These are phyloP conservation scores for Flexamia atlantica DNA, from an alignment of 2,888 invertebrate species.

Conservation along the genomic window DNA sequence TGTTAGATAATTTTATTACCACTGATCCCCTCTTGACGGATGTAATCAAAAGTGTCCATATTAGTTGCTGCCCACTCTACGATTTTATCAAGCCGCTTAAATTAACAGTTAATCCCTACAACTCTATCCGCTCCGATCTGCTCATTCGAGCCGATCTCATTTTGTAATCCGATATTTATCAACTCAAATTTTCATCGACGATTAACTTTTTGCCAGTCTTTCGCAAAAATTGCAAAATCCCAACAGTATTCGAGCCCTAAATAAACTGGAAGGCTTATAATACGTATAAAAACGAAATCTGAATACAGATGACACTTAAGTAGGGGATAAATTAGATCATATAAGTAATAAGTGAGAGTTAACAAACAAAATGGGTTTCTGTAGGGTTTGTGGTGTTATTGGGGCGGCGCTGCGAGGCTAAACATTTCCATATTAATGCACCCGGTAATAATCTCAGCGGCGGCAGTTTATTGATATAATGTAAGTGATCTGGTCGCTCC, in stretches of 20 bases:
- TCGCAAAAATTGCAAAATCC: conserved; percentile 20
- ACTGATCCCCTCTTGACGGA: no score
- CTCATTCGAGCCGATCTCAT: background rate
- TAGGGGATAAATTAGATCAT: conserved; percentile 42
- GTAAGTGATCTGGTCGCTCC: background rate
- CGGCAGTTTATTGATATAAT: background rate
- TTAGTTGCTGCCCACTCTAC: background rate
- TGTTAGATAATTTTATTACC: no score
- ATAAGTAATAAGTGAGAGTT: conserved; percentile 22
- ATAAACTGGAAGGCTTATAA: background rate
- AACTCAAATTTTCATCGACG: background rate
- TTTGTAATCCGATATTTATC: background rate
- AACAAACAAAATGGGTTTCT: conserved; percentile 32
- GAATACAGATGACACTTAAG: conserved; percentile 33
- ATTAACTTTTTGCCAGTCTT: conserved; percentile 35
- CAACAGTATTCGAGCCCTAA: background rate
- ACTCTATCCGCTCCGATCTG: conserved; percentile 8
- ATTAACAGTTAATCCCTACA: conserved; percentile 4
- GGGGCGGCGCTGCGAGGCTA: background rate
- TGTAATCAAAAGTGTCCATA: background rate
- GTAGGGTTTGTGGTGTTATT: background rate
- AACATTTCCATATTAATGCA: conserved; percentile 31
- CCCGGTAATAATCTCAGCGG: no score
- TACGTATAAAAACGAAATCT: conserved; percentile 40
- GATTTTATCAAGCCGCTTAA: background rate